A percentile compares a stretch with the other conserved stretches of the same genome.
phyloP scores from a whole-genome alignment of 2,888 invertebrate species.

The Cheilosia scutellata region DNA sequence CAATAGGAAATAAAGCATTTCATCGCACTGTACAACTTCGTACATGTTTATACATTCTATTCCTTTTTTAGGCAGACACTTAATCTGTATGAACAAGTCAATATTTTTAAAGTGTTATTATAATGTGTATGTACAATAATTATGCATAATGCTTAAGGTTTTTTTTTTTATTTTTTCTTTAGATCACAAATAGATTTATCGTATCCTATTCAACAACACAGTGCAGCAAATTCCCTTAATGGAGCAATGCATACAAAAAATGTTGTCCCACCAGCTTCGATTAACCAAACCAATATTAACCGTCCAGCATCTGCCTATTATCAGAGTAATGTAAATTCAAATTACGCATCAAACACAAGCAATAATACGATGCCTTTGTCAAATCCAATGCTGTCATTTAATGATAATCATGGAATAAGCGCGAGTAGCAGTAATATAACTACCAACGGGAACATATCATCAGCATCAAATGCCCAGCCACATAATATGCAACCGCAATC shows the following conservation, averaged over 20 bases:
- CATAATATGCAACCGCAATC: conserved; percentile 79
- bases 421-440: conserved; percentile 82
- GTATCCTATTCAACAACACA: conserved; percentile 78
- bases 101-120: too few relatives aligned
- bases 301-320: conserved; percentile 84
- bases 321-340: conserved; percentile 79
- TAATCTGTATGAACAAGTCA: too few relatives aligned
- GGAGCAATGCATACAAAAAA: conserved; percentile 62
- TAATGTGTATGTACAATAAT: neutral
- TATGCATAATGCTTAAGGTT: too few relatives aligned
- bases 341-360: conserved; percentile 66
- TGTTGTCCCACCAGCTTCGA: conserved; percentile 49
- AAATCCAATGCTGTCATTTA: conserved; percentile 80
- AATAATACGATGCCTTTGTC: conserved; percentile 79
- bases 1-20: too few relatives aligned
- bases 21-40: too few relatives aligned
- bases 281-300: conserved; percentile 75
- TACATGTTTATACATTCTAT: too few relatives aligned
- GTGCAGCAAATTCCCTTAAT: conserved; percentile 70
- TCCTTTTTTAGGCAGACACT: too few relatives aligned
- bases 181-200: conserved; percentile 80
- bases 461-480: conserved; percentile 69
- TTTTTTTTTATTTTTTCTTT: conserved; percentile 50
- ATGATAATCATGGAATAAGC: conserved; percentile 78
- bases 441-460: conserved; percentile 76